Percentiles rank a stretch among this genome's conserved stretches.
These are phyloP conservation scores for Verasper variegatus DNA, from an alignment of 2,113 vertebrate species.

Conservation along the genomic window DNA sequence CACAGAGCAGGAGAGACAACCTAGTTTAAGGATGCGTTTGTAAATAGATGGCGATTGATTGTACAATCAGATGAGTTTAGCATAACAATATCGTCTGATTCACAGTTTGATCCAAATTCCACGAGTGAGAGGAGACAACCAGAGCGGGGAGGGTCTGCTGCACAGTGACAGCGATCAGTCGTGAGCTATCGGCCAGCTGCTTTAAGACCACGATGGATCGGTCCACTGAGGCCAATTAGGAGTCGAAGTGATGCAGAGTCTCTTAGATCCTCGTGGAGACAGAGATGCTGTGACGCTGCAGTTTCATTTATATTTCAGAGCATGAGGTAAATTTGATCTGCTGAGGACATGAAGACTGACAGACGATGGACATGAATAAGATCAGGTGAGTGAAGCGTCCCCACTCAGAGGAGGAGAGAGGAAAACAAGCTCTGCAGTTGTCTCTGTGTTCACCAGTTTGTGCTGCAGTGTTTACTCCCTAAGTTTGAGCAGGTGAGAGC, in stretches of 20 bases:
- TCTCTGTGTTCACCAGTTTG: conserved; percentile 2
- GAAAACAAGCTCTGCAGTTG: not conserved
- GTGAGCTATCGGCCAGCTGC: conserved; percentile 17
- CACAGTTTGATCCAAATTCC: not conserved
- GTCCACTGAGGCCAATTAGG: conserved; percentile 32
- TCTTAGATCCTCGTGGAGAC: conserved; percentile 10
- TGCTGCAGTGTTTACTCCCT: conserved; percentile 23
- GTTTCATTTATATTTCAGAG: conserved; percentile 9
- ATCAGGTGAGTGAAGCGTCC: conserved; percentile 19
- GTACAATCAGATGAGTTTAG: not conserved
- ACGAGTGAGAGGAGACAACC: not conserved
- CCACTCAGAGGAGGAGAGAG: not conserved
- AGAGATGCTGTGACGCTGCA: conserved; percentile 16
- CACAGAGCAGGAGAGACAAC: not conserved
- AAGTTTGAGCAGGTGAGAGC: conserved; percentile 13
- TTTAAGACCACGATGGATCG: conserved; percentile 20
- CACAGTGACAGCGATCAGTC: conserved; percentile 10
- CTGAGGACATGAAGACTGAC: conserved; percentile 2
- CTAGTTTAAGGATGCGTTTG: not conserved
- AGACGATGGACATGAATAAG: conserved; percentile 3
- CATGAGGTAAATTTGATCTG: conserved; percentile 16
- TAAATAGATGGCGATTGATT: not conserved
- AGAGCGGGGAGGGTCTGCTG: not conserved
- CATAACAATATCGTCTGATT: not conserved
- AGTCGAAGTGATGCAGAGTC: conserved; percentile 13